Evolutionary conservation across 2,113 vertebrate species (phyloP).

Genomic region (Thinocorus orbignyianus): DNA sequence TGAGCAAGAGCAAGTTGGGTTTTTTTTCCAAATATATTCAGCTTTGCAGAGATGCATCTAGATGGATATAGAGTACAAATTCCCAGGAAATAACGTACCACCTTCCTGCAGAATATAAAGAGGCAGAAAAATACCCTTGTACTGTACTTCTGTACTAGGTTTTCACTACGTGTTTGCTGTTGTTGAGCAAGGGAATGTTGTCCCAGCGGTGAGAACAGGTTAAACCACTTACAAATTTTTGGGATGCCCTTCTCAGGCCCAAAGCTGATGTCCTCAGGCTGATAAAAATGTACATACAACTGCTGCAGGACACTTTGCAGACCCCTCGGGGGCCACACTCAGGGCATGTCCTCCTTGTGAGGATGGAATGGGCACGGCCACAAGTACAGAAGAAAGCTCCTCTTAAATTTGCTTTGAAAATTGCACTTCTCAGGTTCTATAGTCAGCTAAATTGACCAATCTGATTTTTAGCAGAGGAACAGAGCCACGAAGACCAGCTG

Average conservation of each 20-base stretch:
- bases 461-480: background rate
- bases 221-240: background rate
- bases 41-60: background rate
- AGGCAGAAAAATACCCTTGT: rapidly evolving
- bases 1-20: background rate
- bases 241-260: background rate
- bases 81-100: background rate
- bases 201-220: background rate
- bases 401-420: background rate
- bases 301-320: too few relatives aligned
- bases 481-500: background rate
- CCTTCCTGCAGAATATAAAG: background rate
- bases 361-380: rapidly evolving
- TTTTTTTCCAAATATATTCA: rapidly evolving
- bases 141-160: rapidly evolving
- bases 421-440: background rate
- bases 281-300: rapidly evolving
- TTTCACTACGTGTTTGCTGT: rapidly evolving
- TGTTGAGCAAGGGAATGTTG: background rate
- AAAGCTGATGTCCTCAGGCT: background rate
- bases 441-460: background rate
- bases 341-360: rapidly evolving
- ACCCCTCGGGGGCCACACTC: background rate
- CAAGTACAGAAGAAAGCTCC: background rate
- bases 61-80: too few relatives aligned